Evolutionary conservation across 2,113 vertebrate species (phyloP).

Genomic region (Carollia perspicillata): DNA sequence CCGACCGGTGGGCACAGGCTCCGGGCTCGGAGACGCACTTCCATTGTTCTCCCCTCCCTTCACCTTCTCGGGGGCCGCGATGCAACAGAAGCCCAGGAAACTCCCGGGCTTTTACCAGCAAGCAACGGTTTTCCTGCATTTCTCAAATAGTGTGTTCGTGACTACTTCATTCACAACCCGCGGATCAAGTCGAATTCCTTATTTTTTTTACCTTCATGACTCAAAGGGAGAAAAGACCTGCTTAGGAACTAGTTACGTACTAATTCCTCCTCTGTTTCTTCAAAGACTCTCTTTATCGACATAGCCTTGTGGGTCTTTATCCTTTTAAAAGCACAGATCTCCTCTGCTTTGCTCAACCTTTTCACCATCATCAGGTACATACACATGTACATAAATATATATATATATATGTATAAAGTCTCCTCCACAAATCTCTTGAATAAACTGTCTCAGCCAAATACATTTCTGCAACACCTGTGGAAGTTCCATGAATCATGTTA

Average conservation of each 20-base stretch:
- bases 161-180: neutral
- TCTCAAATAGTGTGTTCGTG: neutral
- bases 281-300: neutral
- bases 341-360: neutral
- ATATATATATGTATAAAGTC: neutral
- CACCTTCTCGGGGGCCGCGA: neutral
- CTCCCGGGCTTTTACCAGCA: neutral
- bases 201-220: neutral
- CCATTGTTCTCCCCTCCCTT: neutral
- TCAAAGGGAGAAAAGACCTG: rapidly evolving
- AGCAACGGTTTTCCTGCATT: neutral
- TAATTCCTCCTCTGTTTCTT: neutral
- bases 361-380: neutral
- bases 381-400: neutral
- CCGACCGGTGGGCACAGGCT: neutral
- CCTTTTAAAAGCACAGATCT: neutral
- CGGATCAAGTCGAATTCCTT: neutral
- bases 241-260: neutral
- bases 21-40: neutral
- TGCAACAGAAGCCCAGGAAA: neutral
- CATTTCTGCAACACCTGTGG: neutral
- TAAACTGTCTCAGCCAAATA: neutral
- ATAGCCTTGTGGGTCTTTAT: neutral
- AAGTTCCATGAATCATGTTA: neutral
- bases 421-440: neutral